Base-by-base conservation (phyloP, 2,113 vertebrate genomes). In the Stigmatopora argus region DNA sequence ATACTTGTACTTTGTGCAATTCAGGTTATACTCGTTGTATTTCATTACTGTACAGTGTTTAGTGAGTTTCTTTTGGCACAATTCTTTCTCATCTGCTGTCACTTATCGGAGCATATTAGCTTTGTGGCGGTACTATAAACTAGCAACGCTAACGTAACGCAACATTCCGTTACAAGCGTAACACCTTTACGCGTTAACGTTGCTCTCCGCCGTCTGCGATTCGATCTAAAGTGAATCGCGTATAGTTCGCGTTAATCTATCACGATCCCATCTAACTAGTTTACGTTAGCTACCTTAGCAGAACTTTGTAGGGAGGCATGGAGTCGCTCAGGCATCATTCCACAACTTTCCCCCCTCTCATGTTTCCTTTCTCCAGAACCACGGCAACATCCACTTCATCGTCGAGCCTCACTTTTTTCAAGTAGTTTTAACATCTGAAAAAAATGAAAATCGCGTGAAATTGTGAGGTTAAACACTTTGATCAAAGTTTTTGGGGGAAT, bases 261-360 rank as follows among this genome's bases (percentile, higher is more conserved):
- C 80, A 71, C 63, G 67, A 70, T 59, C n/a, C 44, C 64, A 7
- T 34, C 14, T 48, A 44, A 78, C 73, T 70, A 79, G 83, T 85
- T 84, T 75, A 48, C 74, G 72, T 89, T 88, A 89, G 87, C 87
- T 77, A 83, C 85, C 79, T 88, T 88, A 86, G 85, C 88, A 82
- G 83, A 78, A 85, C 78, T 89, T 83, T 76, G 78, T 81, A 83
- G 83, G 83, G 80, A 88, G 83, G 80, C 85, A 83, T 84, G 81
- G 69, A 68, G 78, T 56, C 70, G 59, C 62, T 70, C 77, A 62
- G 64, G 83, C 85, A 89, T 86, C 85, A 77, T 38, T 83, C 77
- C 83, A 60, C 0, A 80, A 82, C 13, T 85, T 88, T 85, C 61
- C 70, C 70, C 63, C 73, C 69, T 44, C 59, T 58, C 14, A 75